Base-by-base conservation (phyloP, 2,113 vertebrate genomes). In the Clarias batrachus region DNA sequence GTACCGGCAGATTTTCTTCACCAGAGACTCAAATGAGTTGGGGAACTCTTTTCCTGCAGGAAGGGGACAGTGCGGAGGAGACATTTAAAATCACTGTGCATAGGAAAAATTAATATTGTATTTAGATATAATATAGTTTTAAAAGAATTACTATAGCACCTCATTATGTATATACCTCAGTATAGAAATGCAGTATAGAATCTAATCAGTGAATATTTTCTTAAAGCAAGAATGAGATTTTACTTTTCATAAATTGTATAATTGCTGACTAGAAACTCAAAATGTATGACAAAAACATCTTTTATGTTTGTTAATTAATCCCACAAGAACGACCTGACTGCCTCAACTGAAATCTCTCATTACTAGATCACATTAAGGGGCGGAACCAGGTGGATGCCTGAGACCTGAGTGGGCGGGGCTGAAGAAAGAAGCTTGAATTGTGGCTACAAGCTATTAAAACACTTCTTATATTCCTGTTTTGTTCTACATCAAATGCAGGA, bases 1-100 rank as follows among this genome's bases (percentile, higher is more conserved):
- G 93, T 97, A 97, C 91, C 95, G 96, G 96, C 97, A 99, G 92
- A 99, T 98, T 96, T 98, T 99, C 95, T 97, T 99, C 89, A 99
- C 97, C 96, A 98, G 94, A 13, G 96, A 95, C 94, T 99, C 98
- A 65, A 99, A 99, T 0, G 97, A 98, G 94, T 96, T 97, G 81
- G 98, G 98, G 89, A 99, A 99, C 93, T 98, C 97, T 90, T 97
- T 97, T 92, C 98, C 98, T 99, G 91, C 4, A 93, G 88, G 3
- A 19, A 63, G 85, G 89, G 71, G 90, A 11, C 19, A 70, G 3
- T 73, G 68, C 23, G 86, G 89, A 86, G 33, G 65, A 68, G 9
- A 48, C 0, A 76, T 23, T 5, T 25, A 81, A 62, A 59, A 13
- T 10, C 7, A 9, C 14, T 17, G n/a, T 14, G 52, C 4, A 59